A percentile compares a stretch with the other conserved stretches of the same genome.
phyloP scores from a whole-genome alignment of 1,140 invertebrate species.

The Hetaerina americana region DNA sequence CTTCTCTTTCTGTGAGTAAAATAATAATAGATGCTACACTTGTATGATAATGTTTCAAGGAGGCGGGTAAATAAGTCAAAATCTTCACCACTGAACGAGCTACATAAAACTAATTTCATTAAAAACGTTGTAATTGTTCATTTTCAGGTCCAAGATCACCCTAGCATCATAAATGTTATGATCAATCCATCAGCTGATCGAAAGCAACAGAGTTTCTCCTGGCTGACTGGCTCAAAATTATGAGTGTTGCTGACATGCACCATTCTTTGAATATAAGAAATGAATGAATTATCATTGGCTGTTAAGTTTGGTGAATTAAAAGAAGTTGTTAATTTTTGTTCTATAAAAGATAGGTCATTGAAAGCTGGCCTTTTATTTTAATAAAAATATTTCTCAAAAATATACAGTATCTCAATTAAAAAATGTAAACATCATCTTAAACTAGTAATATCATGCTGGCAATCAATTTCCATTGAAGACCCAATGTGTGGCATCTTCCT shows the following conservation, averaged over 20 bases:
- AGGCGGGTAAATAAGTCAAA: neutral
- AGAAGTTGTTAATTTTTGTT: neutral
- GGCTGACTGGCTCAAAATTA: conserved; percentile 84
- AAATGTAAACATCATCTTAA: neutral
- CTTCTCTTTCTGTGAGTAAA: conserved; percentile 33
- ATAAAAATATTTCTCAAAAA: neutral
- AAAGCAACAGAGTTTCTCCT: conserved; percentile 79
- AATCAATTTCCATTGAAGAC: too few relatives aligned
- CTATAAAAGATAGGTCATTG: neutral
- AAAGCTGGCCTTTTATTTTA: too few relatives aligned
- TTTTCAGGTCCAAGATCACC: conserved; percentile 45
- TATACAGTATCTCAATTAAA: neutral
- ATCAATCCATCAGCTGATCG: conserved; percentile 78
- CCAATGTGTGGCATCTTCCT: too few relatives aligned
- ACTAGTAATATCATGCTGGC: neutral
- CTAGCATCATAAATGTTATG: conserved; percentile 80
- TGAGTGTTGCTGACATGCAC: too few relatives aligned
- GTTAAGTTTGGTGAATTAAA: neutral
- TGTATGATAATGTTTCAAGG: neutral
- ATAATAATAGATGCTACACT: neutral
- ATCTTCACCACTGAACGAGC: neutral
- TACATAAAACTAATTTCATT: neutral
- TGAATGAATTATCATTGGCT: neutral
- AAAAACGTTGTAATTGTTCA: conserved; percentile 11
- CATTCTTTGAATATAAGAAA: conserved; percentile 2